Evolutionary conservation across 1,140 invertebrate genomes (phyloP).

Genomic region (Triops longicaudatus): DNA sequence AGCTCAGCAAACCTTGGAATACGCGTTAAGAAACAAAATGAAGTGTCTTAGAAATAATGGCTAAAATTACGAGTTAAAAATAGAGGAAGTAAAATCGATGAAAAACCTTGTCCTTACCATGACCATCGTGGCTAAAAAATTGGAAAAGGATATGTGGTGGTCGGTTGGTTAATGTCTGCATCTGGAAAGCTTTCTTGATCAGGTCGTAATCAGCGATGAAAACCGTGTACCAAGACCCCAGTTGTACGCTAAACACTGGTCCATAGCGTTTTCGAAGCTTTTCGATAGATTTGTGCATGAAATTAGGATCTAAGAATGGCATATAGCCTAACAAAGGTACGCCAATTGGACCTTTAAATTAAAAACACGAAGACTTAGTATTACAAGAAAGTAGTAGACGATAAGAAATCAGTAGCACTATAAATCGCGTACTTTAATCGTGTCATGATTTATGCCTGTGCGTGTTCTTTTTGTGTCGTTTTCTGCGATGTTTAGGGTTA

Average conservation of each 20-base stretch:
- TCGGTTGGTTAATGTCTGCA: background rate
- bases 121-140: constrained; percentile 16
- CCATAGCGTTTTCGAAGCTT: background rate
- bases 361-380: too few relatives aligned
- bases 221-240: constrained; percentile 7
- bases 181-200: background rate
- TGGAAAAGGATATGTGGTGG: constrained; percentile 12
- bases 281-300: constrained; percentile 8
- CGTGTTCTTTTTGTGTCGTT: too few relatives aligned
- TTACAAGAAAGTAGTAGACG: too few relatives aligned
- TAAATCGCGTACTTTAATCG: too few relatives aligned
- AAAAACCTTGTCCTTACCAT: background rate
- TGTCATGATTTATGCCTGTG: too few relatives aligned
- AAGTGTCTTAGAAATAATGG: too few relatives aligned
- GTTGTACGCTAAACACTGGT: constrained; percentile 5
- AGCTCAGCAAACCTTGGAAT: background rate
- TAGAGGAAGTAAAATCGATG: too few relatives aligned
- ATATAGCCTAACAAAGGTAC: constrained; percentile 13
- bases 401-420: too few relatives aligned
- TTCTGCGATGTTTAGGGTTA: too few relatives aligned
- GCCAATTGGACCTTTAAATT: constrained; percentile 9
- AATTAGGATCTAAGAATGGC: background rate
- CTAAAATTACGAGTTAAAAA: too few relatives aligned
- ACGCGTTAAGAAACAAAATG: background rate
- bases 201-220: constrained; percentile 22